Conservation (phyloP, 2,797 vertebrate genomes). For the Octomys mimax region DNA sequence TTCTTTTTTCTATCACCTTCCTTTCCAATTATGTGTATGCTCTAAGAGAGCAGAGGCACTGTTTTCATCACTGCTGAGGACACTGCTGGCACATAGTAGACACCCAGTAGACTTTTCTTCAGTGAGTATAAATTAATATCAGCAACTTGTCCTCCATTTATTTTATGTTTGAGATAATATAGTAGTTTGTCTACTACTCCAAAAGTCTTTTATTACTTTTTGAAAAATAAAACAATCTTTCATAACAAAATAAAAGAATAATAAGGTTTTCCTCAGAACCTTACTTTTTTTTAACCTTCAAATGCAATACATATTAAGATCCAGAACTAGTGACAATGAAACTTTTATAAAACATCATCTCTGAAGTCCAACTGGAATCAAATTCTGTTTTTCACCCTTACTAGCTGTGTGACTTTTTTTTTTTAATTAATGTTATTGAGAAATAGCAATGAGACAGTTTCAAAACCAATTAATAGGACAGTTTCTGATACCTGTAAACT, state of each 20-base stretch:
- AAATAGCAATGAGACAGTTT: no score
- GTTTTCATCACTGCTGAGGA: neutral
- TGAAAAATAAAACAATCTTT: neutral
- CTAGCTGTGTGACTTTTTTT: neutral
- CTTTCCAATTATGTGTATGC: neutral
- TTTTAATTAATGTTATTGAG: no score
- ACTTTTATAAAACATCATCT: neutral
- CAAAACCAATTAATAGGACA: no score
- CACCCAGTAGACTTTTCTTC: neutral
- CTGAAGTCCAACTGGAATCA: slow-evolving; percentile 1
- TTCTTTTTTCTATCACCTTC: neutral
- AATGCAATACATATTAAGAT: neutral
- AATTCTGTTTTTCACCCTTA: slow-evolving; percentile 15
- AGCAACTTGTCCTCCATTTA: slow-evolving; percentile 7
- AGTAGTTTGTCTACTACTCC: slow-evolving; percentile 4
- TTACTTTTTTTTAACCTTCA: neutral
- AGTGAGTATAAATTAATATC: slow-evolving; percentile 23
- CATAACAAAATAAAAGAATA: neutral
- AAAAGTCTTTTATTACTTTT: neutral
- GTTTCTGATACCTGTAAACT: no score
- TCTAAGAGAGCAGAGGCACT: neutral
- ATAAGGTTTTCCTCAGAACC: slow-evolving; percentile 23
- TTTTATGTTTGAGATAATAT: slow-evolving; percentile 4
- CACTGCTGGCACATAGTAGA: neutral
- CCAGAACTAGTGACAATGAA: neutral